Base-by-base conservation (phyloP, 2,797 vertebrate species). In the Pachyuromys duprasi region DNA sequence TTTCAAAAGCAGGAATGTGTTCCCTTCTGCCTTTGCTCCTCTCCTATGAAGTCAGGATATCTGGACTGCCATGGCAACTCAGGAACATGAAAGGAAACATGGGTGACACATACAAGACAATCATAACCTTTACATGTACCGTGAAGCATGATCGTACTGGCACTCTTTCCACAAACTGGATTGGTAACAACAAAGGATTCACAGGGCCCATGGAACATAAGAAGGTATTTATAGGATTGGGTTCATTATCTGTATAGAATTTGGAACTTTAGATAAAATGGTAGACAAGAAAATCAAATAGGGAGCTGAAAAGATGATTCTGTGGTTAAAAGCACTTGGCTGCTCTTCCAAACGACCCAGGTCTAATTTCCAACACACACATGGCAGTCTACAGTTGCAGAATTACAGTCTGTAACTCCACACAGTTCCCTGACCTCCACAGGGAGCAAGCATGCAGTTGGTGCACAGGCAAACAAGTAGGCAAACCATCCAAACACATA, bases 141-240 rank as follows among this genome's bases (percentile, higher is more conserved):
- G 75, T 31, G 72, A 92, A 55, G 60, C 17, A 75, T 80, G 83
- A 92, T 3, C 79, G 14, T 84, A 42, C 6, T 93, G 53, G 70
- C 45, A 84, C 65, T 80, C 63, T 84, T 89, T 86, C 72, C 82
- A 94, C 13, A 89, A 91, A 72, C 67, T 92, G 69, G 15, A 87
- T 31, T 45, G 67, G 53, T 39, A 87, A 94, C 0, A 93, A 55
- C 70, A 92, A 74, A 42, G 26, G 65, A 42, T 39, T 49, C 45
- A 57, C 8, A 0, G 69, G 31, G n/a, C 60, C 31, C 67, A 36
- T 67, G 45, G 36, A 33, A 33, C 62, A 28, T 87, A 26, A 67
- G 49, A 20, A 74, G 49, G 39, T 62, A 67, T 90, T 76, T 57
- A 45, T 28, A 62, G 70, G 49, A 78, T 49, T 83, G 31, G 62